These are phyloP conservation scores for Cherax destructor DNA, from an alignment of 1,140 invertebrate species.

Conservation along the genomic window DNA sequence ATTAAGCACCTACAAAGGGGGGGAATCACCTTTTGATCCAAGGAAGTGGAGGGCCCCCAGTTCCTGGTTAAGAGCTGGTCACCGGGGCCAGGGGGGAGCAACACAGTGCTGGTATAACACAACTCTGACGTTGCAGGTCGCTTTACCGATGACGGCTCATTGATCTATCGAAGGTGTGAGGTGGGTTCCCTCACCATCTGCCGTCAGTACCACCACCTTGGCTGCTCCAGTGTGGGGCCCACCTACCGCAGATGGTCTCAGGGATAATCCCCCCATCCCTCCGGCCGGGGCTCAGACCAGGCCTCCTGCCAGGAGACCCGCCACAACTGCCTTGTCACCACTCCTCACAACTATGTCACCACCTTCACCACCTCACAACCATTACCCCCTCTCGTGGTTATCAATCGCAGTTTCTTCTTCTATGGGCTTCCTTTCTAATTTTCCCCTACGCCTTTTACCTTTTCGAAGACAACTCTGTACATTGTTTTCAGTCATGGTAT, in stretches of 20 bases:
- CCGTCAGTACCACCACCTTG: conserved; percentile 3
- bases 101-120: neutral
- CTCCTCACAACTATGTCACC: neutral
- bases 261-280: no score
- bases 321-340: conserved; percentile 20
- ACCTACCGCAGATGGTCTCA: neutral
- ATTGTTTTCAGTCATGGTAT: neutral
- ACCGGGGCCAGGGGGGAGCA: no score
- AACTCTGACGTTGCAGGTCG: conserved; percentile 27
- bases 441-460: neutral
- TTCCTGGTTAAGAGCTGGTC: no score
- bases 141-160: conserved; percentile 61
- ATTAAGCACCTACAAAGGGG: no score
- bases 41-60: no score
- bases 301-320: neutral
- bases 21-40: no score
- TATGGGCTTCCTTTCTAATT: neutral
- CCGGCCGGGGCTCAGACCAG: no score
- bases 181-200: neutral
- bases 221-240: conserved; percentile 1
- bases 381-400: neutral
- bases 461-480: conserved; percentile 1
- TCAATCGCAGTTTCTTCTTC: neutral
- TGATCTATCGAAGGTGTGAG: conserved; percentile 63
- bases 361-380: neutral